These are phyloP conservation scores for Podocnemis expansa DNA, from an alignment of 2,113 vertebrate species.

Conservation along the genomic window DNA sequence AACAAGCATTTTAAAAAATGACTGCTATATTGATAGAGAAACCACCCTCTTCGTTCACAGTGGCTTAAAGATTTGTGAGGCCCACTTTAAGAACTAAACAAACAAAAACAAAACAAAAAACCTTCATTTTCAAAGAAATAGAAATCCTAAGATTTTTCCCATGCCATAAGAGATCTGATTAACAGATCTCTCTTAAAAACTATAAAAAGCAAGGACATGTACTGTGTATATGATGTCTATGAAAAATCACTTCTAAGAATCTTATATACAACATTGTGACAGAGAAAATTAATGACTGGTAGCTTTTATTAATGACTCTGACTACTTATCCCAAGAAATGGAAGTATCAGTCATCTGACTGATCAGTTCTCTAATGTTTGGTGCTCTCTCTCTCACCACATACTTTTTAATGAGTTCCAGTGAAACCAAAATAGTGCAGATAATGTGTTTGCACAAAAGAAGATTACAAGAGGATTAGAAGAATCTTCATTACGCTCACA, in stretches of 20 bases:
- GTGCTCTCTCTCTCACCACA: not conserved
- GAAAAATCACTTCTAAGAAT: not conserved
- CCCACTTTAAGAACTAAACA: not conserved
- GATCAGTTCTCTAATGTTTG: not conserved
- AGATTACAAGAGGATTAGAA: not conserved
- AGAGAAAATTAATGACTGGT: not conserved
- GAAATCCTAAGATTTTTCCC: not conserved
- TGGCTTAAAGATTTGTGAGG: not conserved
- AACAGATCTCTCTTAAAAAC: not conserved
- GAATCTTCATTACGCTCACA: not conserved
- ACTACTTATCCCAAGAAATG: not conserved
- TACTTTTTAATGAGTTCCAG: not conserved
- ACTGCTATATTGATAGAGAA: not conserved
- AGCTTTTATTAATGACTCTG: not conserved
- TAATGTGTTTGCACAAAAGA: not conserved
- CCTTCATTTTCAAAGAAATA: not conserved
- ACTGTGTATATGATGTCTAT: not conserved
- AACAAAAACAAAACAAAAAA: not conserved
- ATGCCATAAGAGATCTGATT: slow-evolving; percentile 28
- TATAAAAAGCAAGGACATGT: not conserved
- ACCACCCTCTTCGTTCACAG: slow-evolving; percentile 3
- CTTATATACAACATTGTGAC: not conserved
- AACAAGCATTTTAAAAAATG: not conserved
- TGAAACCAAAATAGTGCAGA: not conserved
- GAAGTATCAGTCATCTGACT: not conserved